phyloP scores from a whole-genome alignment of 2,113 vertebrate genomes.

The Chroicocephalus ridibundus region DNA sequence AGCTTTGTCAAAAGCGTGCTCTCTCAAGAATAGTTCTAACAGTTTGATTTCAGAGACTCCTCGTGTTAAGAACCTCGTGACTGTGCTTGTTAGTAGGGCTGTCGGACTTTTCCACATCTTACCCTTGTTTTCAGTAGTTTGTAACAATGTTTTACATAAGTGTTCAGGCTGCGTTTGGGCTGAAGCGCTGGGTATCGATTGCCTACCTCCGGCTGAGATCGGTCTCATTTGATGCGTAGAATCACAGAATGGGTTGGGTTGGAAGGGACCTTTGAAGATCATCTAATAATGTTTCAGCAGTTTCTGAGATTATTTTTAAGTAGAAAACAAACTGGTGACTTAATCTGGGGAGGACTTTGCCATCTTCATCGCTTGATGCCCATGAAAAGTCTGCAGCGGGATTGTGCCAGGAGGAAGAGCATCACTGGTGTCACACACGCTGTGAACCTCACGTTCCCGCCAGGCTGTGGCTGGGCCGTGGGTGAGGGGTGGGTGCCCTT shows the following conservation, averaged over 20 bases:
- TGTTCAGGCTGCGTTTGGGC: not conserved
- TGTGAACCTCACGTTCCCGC: not conserved
- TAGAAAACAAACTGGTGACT: not conserved
- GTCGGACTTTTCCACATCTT: not conserved
- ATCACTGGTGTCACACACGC: rapidly evolving
- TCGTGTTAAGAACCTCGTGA: not conserved
- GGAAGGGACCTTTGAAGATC: not conserved
- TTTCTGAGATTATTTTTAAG: not conserved
- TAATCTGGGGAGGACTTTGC: not conserved
- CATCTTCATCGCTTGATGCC: not conserved
- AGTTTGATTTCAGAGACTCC: not conserved
- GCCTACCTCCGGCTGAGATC: not conserved
- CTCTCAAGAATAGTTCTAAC: not conserved
- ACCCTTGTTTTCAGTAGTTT: not conserved
- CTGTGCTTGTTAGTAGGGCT: not conserved
- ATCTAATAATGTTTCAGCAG: not conserved
- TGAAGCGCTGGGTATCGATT: not conserved
- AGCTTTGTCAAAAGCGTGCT: not conserved
- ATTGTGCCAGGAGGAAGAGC: not conserved
- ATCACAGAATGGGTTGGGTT: not conserved
- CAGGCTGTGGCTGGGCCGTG: not conserved
- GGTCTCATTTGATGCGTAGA: rapidly evolving
- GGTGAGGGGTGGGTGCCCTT: not conserved
- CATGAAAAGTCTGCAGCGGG: not conserved
- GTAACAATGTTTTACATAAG: not conserved